Evolutionary conservation across 1,140 invertebrate species (phyloP).

Genomic region (Drosophila repleta): DNA sequence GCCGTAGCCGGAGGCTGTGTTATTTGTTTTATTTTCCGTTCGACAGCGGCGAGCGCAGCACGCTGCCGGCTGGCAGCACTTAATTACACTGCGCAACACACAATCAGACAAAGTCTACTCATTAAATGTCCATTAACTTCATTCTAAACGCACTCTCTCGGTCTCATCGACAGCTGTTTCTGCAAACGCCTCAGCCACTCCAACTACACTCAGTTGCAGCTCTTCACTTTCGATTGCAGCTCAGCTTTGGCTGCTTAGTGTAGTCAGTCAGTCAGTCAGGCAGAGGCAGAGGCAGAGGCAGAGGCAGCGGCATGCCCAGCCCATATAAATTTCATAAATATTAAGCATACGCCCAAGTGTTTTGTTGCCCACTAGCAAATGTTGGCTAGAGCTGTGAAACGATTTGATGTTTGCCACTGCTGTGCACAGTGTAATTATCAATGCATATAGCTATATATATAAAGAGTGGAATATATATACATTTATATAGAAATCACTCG

Average conservation of each 20-base stretch:
- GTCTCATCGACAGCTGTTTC: background rate
- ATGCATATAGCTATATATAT: constrained; percentile 11
- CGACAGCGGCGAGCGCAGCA: constrained; percentile 30
- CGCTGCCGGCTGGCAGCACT: constrained; percentile 39
- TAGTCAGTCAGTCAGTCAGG: background rate
- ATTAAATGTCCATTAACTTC: background rate
- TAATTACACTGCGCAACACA: constrained; percentile 72
- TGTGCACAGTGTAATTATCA: constrained; percentile 50
- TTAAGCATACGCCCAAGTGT: constrained; percentile 65
- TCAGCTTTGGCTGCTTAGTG: constrained; percentile 35
- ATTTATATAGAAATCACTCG: constrained; percentile 35
- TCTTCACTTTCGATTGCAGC: background rate
- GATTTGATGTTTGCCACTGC: constrained; percentile 26
- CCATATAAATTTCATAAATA: constrained; percentile 67
- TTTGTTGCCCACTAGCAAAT: constrained; percentile 33
- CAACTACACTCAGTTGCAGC: background rate
- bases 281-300: constrained; percentile 14
- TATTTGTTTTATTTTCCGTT: constrained; percentile 46
- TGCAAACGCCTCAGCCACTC: background rate
- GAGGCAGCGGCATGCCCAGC: constrained; percentile 41
- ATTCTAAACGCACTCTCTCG: background rate
- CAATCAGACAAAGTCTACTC: background rate
- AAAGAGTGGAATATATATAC: constrained; percentile 6
- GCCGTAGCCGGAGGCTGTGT: constrained; percentile 39
- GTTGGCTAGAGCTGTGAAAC: constrained; percentile 46